phyloP scores from a whole-genome alignment of 2,113 vertebrate genomes.

The Corynorhinus townsendii region DNA sequence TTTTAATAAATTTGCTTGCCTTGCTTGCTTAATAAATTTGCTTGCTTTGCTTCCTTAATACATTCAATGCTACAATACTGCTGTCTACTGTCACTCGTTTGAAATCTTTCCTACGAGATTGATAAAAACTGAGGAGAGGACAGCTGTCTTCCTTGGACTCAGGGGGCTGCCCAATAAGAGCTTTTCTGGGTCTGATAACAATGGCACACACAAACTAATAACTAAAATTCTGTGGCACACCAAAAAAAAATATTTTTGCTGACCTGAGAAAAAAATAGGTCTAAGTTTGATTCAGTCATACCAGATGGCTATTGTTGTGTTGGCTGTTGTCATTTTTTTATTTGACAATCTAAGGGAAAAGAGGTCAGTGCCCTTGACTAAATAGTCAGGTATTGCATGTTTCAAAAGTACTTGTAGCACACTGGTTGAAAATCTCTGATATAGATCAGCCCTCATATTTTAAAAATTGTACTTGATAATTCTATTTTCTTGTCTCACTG shows the following conservation, averaged over 20 bases:
- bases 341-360: not conserved
- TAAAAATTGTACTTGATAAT: not conserved
- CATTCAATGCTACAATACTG: not conserved
- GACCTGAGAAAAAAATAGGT: not conserved
- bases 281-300: not conserved
- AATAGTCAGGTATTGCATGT: not conserved
- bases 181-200: not conserved
- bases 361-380: not conserved
- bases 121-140: not conserved
- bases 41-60: not conserved
- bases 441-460: not conserved
- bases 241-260: not conserved
- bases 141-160: not conserved
- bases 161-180: not conserved
- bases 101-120: not conserved
- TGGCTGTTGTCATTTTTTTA: not conserved
- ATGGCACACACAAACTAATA: not conserved
- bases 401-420: not conserved
- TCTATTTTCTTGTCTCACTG: slow-evolving; percentile 33
- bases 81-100: not conserved
- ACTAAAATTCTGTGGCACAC: not conserved
- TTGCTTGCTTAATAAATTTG: not conserved
- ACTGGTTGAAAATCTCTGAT: not conserved
- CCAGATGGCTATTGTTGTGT: not conserved
- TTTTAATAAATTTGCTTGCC: not conserved